Evolutionary conservation across 2,888 invertebrate species (phyloP).

Genomic region (Synanthedon formicaeformis): DNA sequence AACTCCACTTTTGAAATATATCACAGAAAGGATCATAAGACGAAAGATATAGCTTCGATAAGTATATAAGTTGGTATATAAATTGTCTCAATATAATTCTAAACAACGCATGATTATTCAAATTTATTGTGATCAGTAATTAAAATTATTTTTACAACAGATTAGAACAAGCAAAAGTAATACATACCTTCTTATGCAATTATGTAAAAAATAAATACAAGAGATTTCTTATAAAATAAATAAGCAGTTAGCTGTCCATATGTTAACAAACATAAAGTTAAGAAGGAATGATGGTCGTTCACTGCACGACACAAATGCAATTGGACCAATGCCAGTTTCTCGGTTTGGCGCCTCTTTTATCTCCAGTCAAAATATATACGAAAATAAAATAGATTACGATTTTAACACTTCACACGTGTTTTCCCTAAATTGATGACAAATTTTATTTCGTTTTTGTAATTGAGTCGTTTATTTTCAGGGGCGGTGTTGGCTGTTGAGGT

Average conservation of each 20-base stretch:
- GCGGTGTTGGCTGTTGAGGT: constrained; percentile 82
- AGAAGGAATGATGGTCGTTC: constrained; percentile 24
- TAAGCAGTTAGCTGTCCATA: constrained; percentile 11
- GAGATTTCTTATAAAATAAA: too few relatives aligned
- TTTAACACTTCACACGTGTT: constrained; percentile 42
- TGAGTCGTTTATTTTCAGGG: constrained; percentile 68
- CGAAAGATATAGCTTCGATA: too few relatives aligned
- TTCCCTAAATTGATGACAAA: constrained; percentile 7
- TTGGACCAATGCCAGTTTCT: constrained; percentile 45
- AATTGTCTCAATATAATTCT: too few relatives aligned
- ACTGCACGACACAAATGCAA: constrained; percentile 34
- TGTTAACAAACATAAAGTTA: constrained; percentile 48
- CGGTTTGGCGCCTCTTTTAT: constrained; percentile 42
- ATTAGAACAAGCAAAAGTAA: too few relatives aligned
- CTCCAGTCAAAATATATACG: constrained; percentile 26
- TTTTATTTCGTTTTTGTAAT: constrained; percentile 16
- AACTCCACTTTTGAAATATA: too few relatives aligned
- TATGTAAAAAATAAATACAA: not conserved
- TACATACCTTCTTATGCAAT: not conserved
- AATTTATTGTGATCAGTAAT: too few relatives aligned
- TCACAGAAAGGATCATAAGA: too few relatives aligned
- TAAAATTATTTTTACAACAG: too few relatives aligned
- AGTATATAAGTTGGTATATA: too few relatives aligned
- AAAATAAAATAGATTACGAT: constrained; percentile 41
- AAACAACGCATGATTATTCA: too few relatives aligned